Evolutionary conservation across 2,888 invertebrate species (phyloP).

Genomic region (Baccha elongata): DNA sequence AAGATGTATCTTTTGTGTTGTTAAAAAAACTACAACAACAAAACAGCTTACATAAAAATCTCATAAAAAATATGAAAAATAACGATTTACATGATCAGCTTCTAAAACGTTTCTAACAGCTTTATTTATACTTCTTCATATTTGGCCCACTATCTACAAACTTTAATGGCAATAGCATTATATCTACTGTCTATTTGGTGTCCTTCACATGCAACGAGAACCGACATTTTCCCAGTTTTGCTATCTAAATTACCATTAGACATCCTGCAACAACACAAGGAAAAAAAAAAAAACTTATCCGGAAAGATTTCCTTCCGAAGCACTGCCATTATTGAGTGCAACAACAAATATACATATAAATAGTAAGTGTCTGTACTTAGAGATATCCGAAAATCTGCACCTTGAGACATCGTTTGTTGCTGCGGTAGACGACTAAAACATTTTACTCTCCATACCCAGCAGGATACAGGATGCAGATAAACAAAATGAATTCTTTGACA

Average conservation of each 20-base stretch:
- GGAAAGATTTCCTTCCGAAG: slow-evolving; percentile 41
- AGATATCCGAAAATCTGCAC: slow-evolving; percentile 54
- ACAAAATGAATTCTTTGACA: slow-evolving; percentile 45
- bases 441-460: slow-evolving; percentile 22
- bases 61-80: too few species aligned
- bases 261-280: slow-evolving; percentile 50
- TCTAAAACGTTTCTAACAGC: too few species aligned
- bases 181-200: slow-evolving; percentile 33
- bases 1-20: too few species aligned
- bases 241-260: slow-evolving; percentile 69
- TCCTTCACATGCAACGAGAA: slow-evolving; percentile 29
- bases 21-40: too few species aligned
- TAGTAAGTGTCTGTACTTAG: slow-evolving; percentile 21
- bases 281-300: slow-evolving; percentile 53
- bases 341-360: slow-evolving; percentile 19
- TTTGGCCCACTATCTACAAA: not conserved
- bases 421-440: slow-evolving; percentile 40
- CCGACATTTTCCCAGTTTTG: slow-evolving; percentile 19
- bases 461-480: slow-evolving; percentile 66
- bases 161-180: slow-evolving; percentile 22
- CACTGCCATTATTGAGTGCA: slow-evolving; percentile 47
- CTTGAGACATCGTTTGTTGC: slow-evolving; percentile 53
- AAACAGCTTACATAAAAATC: too few species aligned
- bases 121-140: too few species aligned
- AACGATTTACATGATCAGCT: too few species aligned